A percentile compares a stretch with the other conserved stretches of the same genome.
phyloP scores from a whole-genome alignment of 1,140 invertebrate genomes.

The Mamestra configurata region DNA sequence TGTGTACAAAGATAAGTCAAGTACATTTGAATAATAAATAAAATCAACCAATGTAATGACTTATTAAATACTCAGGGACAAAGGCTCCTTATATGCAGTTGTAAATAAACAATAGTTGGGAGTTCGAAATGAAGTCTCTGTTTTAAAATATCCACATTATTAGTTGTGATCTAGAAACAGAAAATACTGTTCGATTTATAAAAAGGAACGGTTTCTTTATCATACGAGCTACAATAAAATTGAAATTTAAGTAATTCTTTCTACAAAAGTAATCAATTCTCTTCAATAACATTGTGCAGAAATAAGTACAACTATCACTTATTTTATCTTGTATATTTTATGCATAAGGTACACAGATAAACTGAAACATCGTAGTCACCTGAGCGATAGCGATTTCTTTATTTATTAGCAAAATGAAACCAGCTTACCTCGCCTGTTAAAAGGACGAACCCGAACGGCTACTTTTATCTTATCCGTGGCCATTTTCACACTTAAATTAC shows the following conservation, averaged over 20 bases:
- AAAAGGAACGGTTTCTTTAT: not conserved
- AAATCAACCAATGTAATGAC: not conserved
- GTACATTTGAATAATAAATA: not conserved
- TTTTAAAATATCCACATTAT: not conserved
- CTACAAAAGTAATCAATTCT: slow-evolving; percentile 17
- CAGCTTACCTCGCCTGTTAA: slow-evolving; percentile 97
- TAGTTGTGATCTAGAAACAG: not conserved
- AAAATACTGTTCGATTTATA: not conserved
- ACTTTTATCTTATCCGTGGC: slow-evolving; percentile 98
- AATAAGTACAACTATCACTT: slow-evolving; percentile 37
- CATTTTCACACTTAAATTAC: slow-evolving; percentile 89
- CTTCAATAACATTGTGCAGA: not conserved
- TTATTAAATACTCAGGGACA: not conserved
- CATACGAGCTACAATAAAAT: not conserved
- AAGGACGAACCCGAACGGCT: slow-evolving; percentile 97
- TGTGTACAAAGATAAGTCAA: not conserved
- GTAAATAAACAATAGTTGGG: slow-evolving; percentile 32
- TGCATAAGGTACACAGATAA: slow-evolving; percentile 66
- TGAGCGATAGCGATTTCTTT: slow-evolving; percentile 81
- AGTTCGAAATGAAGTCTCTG: not conserved
- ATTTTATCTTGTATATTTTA: slow-evolving; percentile 55
- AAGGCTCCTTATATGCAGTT: slow-evolving; percentile 13
- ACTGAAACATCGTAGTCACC: slow-evolving; percentile 73
- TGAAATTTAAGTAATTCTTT: not conserved
- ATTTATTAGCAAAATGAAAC: slow-evolving; percentile 83